phyloP scores from a whole-genome alignment of 2,113 vertebrate species.

The Setophaga petechia region DNA sequence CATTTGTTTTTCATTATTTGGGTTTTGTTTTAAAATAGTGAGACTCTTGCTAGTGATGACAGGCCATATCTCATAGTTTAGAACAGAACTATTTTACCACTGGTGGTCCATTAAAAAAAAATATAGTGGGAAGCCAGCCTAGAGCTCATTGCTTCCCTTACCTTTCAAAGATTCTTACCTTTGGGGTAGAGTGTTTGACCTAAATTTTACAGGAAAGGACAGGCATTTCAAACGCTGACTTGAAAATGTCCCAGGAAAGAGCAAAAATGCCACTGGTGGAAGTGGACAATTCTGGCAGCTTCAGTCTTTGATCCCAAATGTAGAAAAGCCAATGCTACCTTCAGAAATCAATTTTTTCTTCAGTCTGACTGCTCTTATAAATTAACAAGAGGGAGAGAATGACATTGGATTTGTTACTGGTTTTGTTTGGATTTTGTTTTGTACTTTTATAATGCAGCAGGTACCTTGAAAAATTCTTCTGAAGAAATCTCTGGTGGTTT shows the following conservation, averaged over 20 bases:
- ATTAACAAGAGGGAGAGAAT: background rate
- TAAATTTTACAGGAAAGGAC: background rate
- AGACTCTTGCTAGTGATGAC: background rate
- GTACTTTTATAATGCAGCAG: background rate
- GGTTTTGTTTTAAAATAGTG: background rate
- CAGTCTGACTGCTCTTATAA: background rate
- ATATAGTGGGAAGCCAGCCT: background rate
- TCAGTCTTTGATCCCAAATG: background rate
- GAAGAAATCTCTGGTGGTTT: background rate
- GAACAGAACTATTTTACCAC: background rate
- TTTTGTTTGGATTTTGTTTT: background rate
- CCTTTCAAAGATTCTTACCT: background rate
- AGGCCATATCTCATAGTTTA: background rate
- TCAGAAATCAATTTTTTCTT: background rate
- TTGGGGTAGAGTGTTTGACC: background rate
- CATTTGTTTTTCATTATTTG: background rate
- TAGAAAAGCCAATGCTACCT: background rate
- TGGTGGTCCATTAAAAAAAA: background rate
- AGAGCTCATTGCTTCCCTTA: background rate
- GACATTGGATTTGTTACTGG: background rate
- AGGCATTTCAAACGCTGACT: background rate
- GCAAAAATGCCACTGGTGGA: background rate
- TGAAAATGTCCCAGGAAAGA: background rate
- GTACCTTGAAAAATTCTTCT: background rate
- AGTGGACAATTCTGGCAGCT: background rate